These are phyloP conservation scores for Pterocles orientalis DNA, from an alignment of 2,113 vertebrate species.

Conservation along the genomic window DNA sequence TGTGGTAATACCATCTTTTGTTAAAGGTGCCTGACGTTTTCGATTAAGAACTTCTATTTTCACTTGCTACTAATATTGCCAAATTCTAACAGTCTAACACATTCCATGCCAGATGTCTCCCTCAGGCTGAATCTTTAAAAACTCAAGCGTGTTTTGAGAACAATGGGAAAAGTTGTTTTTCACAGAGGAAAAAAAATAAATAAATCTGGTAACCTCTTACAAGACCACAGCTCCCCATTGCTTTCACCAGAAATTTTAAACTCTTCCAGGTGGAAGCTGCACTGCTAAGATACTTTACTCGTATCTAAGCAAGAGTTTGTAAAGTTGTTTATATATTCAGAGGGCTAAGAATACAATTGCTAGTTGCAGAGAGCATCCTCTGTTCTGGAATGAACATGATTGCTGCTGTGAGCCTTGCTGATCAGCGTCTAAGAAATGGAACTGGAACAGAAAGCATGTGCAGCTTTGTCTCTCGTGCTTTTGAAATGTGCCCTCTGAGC, in stretches of 20 bases:
- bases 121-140: neutral
- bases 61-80: neutral
- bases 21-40: slow-evolving; percentile 16
- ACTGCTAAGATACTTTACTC: neutral
- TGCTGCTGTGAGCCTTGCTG: neutral
- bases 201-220: neutral
- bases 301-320: neutral
- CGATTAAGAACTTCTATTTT: slow-evolving; percentile 22
- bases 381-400: neutral
- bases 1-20: neutral
- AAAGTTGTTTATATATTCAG: neutral
- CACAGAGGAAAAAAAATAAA: neutral
- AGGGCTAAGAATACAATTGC: neutral
- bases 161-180: slow-evolving; percentile 44
- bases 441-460: neutral
- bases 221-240: neutral
- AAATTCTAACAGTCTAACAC: neutral
- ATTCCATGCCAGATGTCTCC: neutral
- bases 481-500: neutral
- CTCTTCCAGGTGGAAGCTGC: neutral
- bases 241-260: neutral
- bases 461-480: neutral
- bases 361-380: neutral
- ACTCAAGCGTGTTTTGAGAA: neutral
- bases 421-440: neutral